Evolutionary conservation across 2,797 vertebrate genomes (phyloP), one percentile per base, ranked within the genome.

Genomic region (Cyprinella venusta): DNA sequence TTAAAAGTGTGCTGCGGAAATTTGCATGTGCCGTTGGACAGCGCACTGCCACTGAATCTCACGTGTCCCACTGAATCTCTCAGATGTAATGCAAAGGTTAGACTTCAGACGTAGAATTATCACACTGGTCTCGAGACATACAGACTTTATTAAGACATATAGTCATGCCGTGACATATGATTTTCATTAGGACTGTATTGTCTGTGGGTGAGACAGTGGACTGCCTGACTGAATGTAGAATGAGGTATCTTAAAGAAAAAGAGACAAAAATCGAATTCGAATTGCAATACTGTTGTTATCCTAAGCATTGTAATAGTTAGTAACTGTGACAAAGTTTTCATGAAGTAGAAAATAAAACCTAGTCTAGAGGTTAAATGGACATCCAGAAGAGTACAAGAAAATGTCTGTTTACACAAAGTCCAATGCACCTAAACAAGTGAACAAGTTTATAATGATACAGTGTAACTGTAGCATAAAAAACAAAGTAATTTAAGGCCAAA

Each of bases 1-100:
- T 82, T 76, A 76, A 82, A 82, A 76, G 50, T 30, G 72, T 76
- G 24, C 80, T 56, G 72, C 8, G 48, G 61, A 82, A 75, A 82
- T 82, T 59, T 76, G 59, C 45, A 76, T 75, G 71, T 76, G 36
- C 45, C 2, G 3, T 59, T 61, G 72, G 21, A 76, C 24, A 76
- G n/a, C 13, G 8, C 30, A 24, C 19, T 56, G 77, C 45, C 77
- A 56, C 12, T 82, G 36, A 68, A 68, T 6, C 8, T n/a, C 61
- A 42, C 59, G 54, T 67, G 45, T 48, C 45, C 45, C 45, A 48
- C 13, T 48, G 45, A 48, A 15, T 48, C 45, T 48, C 45, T 48
- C 40, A 74, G 52, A 64, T 19, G n/a, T 38, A 4, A 48, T 65
- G 10, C 61, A 78, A 78, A 78, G 61, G 61, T 67, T 75, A 40